phyloP scores from a whole-genome alignment of 1,140 invertebrate genomes.

The Eumeta japonica region DNA sequence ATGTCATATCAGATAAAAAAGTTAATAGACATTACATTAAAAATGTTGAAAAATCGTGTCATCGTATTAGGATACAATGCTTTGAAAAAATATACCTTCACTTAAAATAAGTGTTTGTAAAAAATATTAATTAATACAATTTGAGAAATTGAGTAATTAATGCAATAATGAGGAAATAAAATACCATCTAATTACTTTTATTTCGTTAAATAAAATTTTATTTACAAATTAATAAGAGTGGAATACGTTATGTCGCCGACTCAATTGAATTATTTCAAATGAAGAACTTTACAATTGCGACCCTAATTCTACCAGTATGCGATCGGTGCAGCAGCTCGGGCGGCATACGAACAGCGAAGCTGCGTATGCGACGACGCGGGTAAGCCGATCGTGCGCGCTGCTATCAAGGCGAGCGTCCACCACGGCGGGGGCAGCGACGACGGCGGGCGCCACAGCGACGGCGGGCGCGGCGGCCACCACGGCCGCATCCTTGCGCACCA shows the following conservation, averaged over 20 bases:
- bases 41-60: no score
- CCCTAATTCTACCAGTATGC: slow-evolving; percentile 13
- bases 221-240: slow-evolving; percentile 6
- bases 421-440: slow-evolving; percentile 16
- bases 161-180: no score
- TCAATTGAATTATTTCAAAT: slow-evolving; percentile 9
- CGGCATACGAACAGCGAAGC: slow-evolving; percentile 8
- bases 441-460: slow-evolving; percentile 9
- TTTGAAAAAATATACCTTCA: no score
- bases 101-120: no score
- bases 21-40: no score
- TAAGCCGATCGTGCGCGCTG: background rate
- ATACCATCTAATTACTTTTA: no score
- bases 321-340: slow-evolving; percentile 10
- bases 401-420: slow-evolving; percentile 6
- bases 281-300: no score
- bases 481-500: slow-evolving; percentile 41
- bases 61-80: no score
- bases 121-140: no score
- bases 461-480: slow-evolving; percentile 19
- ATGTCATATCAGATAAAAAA: no score
- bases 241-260: slow-evolving; percentile 6
- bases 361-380: background rate
- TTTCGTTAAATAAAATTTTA: background rate
- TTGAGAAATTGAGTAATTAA: no score